A percentile compares a stretch with the other conserved stretches of the same genome.
These are phyloP conservation scores for Helobdella robusta DNA, from an alignment of 2,888 invertebrate genomes.

Conservation along the genomic window DNA sequence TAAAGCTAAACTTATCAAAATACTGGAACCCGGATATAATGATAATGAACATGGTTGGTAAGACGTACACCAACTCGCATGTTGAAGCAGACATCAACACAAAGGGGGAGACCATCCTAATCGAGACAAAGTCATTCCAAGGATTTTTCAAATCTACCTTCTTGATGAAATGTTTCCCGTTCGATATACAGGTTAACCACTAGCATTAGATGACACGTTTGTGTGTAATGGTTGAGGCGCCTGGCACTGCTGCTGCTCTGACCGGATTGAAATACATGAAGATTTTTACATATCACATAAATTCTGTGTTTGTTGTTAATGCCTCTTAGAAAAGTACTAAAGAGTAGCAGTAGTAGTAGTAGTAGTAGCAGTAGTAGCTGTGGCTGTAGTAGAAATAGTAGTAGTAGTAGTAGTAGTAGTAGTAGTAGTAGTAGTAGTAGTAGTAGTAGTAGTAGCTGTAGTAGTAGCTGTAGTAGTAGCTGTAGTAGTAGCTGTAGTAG, in stretches of 20 bases:
- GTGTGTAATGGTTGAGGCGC: too few relatives aligned
- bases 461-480: neutral
- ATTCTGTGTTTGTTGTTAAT: too few relatives aligned
- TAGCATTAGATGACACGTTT: too few relatives aligned
- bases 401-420: neutral
- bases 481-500: neutral
- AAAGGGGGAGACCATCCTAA: neutral
- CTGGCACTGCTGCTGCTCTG: too few relatives aligned
- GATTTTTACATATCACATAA: too few relatives aligned
- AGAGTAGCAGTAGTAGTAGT: neutral
- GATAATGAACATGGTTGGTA: constrained; percentile 7
- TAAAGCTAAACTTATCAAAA: neutral
- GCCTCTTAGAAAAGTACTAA: too few relatives aligned
- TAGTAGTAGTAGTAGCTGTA: neutral
- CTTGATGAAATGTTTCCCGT: constrained; percentile 1
- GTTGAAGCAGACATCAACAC: constrained; percentile 16
- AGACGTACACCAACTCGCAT: neutral
- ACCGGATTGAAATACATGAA: too few relatives aligned
- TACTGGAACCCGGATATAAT: constrained; percentile 20
- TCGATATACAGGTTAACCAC: constrained; percentile 22
- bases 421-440: neutral
- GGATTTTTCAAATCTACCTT: constrained; percentile 6
- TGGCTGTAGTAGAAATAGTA: neutral
- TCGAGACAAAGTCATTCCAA: constrained; percentile 19
- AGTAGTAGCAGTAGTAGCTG: neutral